Percentiles rank a stretch among this genome's conserved stretches.
Conservation (phyloP, 2,797 vertebrate genomes). For the Pangasius mekongensis region DNA sequence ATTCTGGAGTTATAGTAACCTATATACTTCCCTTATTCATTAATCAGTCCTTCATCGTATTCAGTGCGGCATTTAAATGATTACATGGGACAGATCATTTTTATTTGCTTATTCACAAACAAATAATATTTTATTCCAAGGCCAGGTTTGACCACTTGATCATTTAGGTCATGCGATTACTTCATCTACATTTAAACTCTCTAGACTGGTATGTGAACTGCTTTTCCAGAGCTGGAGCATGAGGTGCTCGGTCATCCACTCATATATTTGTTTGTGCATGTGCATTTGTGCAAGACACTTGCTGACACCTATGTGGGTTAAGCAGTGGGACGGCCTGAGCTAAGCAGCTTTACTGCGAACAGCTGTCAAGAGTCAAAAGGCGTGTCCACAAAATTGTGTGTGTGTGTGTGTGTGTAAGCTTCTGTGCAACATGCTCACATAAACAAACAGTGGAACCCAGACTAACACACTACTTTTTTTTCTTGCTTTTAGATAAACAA, state of each 20-base stretch:
- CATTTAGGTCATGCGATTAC: neutral
- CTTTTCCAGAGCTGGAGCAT: neutral
- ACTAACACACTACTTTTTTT: neutral
- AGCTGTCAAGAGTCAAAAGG: slow-evolving; percentile 46
- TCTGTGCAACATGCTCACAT: slow-evolving; percentile 13
- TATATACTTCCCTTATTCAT: slow-evolving; percentile 35
- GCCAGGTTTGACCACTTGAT: neutral
- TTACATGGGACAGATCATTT: neutral
- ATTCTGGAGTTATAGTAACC: slow-evolving; percentile 47
- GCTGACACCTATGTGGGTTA: slow-evolving; percentile 50
- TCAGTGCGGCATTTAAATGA: neutral
- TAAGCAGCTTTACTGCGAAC: slow-evolving; percentile 57
- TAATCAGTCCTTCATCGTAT: slow-evolving; percentile 30
- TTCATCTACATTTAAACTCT: neutral
- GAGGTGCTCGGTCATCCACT: neutral
- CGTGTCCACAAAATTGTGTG: neutral
- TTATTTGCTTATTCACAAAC: neutral
- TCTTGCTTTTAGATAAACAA: neutral
- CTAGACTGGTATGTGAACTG: slow-evolving; percentile 4
- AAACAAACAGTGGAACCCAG: slow-evolving; percentile 24
- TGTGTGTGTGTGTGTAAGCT: neutral
- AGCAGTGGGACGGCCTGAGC: slow-evolving; percentile 41
- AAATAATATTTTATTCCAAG: neutral
- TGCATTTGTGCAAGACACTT: slow-evolving; percentile 41
- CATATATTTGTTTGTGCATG: slow-evolving; percentile 31